Evolutionary conservation across 2,113 vertebrate species (phyloP).

Genomic region (Hypanus sabinus): DNA sequence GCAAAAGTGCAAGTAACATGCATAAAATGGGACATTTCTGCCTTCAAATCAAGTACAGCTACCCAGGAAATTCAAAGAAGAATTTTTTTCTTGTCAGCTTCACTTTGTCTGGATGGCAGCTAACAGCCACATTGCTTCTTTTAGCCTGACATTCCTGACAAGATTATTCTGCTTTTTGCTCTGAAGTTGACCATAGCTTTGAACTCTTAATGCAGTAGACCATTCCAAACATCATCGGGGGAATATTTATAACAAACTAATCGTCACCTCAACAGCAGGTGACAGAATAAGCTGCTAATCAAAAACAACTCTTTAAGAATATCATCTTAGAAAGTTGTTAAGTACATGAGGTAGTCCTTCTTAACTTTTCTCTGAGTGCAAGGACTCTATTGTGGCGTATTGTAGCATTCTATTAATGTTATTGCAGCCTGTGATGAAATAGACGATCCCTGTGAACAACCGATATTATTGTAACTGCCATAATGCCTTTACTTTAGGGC

Average conservation of each 20-base stretch:
- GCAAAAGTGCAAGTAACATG: not conserved
- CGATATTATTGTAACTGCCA: not conserved
- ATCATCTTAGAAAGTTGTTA: not conserved
- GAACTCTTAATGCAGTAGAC: not conserved
- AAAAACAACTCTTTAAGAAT: not conserved
- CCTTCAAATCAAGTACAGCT: not conserved
- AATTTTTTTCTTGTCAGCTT: not conserved
- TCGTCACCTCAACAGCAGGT: not conserved
- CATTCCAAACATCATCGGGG: not conserved
- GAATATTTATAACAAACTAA: not conserved
- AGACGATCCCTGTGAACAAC: not conserved
- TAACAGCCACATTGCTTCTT: not conserved
- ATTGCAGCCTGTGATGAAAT: not conserved
- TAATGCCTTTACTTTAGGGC: not conserved
- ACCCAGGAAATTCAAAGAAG: not conserved
- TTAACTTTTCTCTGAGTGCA: not conserved
- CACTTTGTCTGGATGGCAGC: not conserved
- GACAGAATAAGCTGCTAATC: conserved; percentile 9
- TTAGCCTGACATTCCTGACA: not conserved
- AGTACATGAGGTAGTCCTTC: not conserved
- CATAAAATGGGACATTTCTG: not conserved
- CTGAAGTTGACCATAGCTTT: not conserved
- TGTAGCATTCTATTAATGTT: not conserved
- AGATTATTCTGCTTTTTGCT: not conserved
- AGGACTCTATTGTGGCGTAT: not conserved